Conservation (phyloP, 1,140 invertebrate genomes). For the Atta texana region DNA sequence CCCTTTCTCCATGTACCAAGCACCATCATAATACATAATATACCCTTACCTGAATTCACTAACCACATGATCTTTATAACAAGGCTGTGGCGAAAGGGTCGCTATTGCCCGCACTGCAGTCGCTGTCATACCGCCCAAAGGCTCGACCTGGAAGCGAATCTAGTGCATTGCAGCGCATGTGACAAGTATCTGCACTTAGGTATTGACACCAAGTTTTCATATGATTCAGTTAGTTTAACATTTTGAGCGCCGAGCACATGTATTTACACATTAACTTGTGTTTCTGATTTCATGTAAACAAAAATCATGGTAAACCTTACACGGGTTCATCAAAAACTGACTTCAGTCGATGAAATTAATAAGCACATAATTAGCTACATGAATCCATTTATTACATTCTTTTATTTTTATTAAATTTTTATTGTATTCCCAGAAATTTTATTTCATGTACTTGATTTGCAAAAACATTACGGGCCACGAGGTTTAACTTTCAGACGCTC, state of each 20-base stretch:
- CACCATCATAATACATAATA: conserved; percentile 53
- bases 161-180: conserved; percentile 87
- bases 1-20: conserved; percentile 10
- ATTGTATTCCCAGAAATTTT: not conserved
- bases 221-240: conserved; percentile 70
- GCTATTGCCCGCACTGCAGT: conserved; percentile 87
- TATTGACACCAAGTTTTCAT: conserved; percentile 82
- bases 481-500: conserved; percentile 9
- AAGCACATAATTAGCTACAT: not conserved
- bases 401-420: not conserved
- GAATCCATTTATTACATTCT: not conserved
- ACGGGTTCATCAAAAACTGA: not conserved
- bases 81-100: conserved; percentile 87
- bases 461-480: not conserved
- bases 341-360: not conserved
- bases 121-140: conserved; percentile 86
- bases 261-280: not conserved
- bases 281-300: not conserved
- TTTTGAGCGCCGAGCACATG: conserved; percentile 22
- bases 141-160: conserved; percentile 85
- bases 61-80: conserved; percentile 85
- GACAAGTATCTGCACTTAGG: conserved; percentile 87
- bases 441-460: not conserved
- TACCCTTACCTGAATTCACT: conserved; percentile 77
- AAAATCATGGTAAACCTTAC: not conserved